phyloP scores from a whole-genome alignment of 2,113 vertebrate species.

The Chaetops frenatus region DNA sequence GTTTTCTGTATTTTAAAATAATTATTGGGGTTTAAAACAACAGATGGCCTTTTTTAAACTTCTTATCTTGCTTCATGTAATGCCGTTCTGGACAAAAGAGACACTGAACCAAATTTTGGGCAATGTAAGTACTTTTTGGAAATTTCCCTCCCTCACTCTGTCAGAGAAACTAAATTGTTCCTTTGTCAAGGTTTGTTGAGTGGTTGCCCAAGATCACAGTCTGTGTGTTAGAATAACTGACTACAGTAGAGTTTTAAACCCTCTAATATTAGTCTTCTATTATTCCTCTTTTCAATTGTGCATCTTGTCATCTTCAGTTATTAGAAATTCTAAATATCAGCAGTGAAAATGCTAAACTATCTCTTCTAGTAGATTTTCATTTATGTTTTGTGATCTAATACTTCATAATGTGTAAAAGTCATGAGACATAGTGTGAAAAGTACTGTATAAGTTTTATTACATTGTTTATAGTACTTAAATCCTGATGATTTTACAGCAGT shows the following conservation, averaged over 20 bases:
- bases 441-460: neutral
- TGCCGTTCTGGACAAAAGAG: neutral
- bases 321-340: slow-evolving; percentile 12
- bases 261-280: neutral
- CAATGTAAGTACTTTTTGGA: neutral
- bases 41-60: rapidly evolving
- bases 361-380: neutral
- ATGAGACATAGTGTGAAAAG: neutral
- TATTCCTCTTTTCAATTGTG: neutral
- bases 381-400: neutral
- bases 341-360: neutral
- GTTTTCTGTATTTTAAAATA: neutral
- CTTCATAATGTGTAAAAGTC: neutral
- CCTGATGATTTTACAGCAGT: slow-evolving; percentile 35
- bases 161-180: neutral
- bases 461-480: slow-evolving; percentile 11
- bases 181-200: neutral
- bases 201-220: neutral
- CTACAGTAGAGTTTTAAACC: neutral
- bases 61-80: neutral
- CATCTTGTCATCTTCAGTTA: neutral
- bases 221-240: neutral
- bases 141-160: neutral
- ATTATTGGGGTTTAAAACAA: neutral
- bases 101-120: neutral